Percentiles rank a stretch among this genome's conserved stretches.
Conservation (phyloP, 2,797 vertebrate species). For the Capromys pilorides region DNA sequence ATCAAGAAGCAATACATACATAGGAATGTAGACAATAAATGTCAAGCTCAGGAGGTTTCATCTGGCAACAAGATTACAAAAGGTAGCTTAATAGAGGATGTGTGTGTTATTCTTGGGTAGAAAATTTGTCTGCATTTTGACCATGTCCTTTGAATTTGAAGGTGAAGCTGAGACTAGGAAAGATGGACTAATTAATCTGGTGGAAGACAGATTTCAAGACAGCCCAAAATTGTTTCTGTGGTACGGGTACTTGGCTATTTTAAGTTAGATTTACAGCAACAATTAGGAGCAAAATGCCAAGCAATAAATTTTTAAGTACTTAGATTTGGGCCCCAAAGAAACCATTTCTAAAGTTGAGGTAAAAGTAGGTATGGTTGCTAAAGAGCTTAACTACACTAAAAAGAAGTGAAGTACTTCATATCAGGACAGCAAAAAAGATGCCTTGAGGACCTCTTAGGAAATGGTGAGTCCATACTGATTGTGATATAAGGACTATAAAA, state of each 20-base stretch:
- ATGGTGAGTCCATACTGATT: background rate
- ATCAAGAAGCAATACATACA: background rate
- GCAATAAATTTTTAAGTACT: background rate
- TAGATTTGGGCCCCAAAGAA: background rate
- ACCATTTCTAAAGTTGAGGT: background rate
- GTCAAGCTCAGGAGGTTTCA: background rate
- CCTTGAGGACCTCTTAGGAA: background rate
- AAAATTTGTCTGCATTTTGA: background rate
- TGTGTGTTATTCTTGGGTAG: background rate
- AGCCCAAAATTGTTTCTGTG: background rate
- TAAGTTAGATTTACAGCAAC: background rate
- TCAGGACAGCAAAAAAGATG: background rate
- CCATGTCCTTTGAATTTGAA: background rate
- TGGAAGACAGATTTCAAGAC: background rate
- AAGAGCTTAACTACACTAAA: background rate
- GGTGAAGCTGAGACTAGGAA: background rate
- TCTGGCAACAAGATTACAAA: background rate
- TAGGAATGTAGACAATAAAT: background rate
- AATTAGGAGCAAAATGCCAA: background rate
- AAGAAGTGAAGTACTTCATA: background rate
- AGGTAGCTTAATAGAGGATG: background rate
- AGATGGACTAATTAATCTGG: background rate
- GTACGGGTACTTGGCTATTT: background rate
- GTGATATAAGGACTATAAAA: background rate
- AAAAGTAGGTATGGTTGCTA: background rate